phyloP scores from a whole-genome alignment of 2,888 invertebrate species.

The Drosophila pseudotalamancana region DNA sequence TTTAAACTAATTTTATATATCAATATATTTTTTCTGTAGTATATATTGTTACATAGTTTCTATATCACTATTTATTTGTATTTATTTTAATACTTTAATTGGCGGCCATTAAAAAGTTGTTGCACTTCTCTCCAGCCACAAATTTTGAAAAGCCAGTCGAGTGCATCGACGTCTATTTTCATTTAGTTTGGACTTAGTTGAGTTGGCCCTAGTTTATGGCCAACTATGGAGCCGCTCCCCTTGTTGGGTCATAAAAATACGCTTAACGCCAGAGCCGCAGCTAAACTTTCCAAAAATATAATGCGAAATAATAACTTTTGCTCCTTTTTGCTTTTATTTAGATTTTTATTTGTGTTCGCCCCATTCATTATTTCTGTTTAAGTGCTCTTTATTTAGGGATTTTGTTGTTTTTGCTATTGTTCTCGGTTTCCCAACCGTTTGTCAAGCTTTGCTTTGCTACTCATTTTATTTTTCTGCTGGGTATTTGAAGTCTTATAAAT shows the following conservation, averaged over 20 bases:
- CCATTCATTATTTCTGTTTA: constrained; percentile 56
- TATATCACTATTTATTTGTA: too few relatives aligned
- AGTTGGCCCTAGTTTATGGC: constrained; percentile 52
- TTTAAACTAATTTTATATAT: too few relatives aligned
- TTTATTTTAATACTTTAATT: constrained; percentile 55
- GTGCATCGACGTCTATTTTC: constrained; percentile 42
- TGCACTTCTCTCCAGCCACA: constrained; percentile 55
- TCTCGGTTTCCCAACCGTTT: constrained; percentile 11
- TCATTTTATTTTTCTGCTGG: not conserved
- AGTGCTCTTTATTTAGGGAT: constrained; percentile 28
- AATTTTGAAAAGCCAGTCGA: constrained; percentile 41
- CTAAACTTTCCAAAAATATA: constrained; percentile 58
- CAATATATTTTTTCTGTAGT: not conserved
- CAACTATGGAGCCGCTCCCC: constrained; percentile 23
- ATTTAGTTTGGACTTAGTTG: constrained; percentile 53
- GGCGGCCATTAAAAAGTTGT: constrained; percentile 70
- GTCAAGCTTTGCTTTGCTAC: constrained; percentile 6
- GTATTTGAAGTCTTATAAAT: not conserved
- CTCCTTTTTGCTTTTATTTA: constrained; percentile 43
- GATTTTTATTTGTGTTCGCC: constrained; percentile 42
- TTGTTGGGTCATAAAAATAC: constrained; percentile 56
- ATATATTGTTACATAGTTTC: constrained; percentile 1
- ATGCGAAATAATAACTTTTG: constrained; percentile 60
- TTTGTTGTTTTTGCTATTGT: constrained; percentile 20
- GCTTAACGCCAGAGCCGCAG: constrained; percentile 48